Base-by-base conservation (phyloP, 2,113 vertebrate species). In the Ailuropoda melanoleuca region DNA sequence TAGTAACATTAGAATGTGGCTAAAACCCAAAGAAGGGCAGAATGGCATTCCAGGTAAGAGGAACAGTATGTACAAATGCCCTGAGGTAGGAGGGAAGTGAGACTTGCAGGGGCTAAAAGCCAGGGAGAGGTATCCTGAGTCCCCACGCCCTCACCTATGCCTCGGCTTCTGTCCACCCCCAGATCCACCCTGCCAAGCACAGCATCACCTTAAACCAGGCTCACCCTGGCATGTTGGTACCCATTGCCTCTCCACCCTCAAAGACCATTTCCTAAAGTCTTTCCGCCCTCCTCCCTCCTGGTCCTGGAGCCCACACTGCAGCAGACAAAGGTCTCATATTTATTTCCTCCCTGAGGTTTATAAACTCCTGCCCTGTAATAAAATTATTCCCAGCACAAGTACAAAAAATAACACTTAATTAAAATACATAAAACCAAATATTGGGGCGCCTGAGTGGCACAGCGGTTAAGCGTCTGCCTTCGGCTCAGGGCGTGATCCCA, bases 391-490 rank as follows among this genome's bases (percentile, higher is more conserved):
- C 68, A 72, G n/a, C 86, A 91, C 26, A 87, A 87, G 37, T 81
- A 84, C 68, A 84, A 88, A 82, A 94, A 85, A 85, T 62, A 72
- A 82, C 72, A 89, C 62, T 86, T 95, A 92, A 94, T 94, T 96
- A 95, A 93, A 66, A 95, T 84, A 78, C 5, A 21, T 77, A 84
- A 91, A 93, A 90, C 62, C 82, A 53, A 23, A 91, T 81, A 39
- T 48, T 66, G n/a, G n/a, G n/a, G n/a, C n/a, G n/a, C n/a, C n/a
- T n/a, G n/a, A n/a, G n/a, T n/a, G n/a, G n/a, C n/a, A n/a, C n/a
- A n/a, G n/a, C n/a, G n/a, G n/a, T n/a, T n/a, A n/a, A n/a, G n/a
- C n/a, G n/a, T n/a, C n/a, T n/a, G n/a, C n/a, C n/a, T n/a, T n/a
- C n/a, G n/a, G n/a, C n/a, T n/a, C n/a, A n/a, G n/a, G n/a, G n/a